phyloP scores from a whole-genome alignment of 35 echinoderm and acorn worm species.

The Hemicentrotus pulcherrimus region DNA sequence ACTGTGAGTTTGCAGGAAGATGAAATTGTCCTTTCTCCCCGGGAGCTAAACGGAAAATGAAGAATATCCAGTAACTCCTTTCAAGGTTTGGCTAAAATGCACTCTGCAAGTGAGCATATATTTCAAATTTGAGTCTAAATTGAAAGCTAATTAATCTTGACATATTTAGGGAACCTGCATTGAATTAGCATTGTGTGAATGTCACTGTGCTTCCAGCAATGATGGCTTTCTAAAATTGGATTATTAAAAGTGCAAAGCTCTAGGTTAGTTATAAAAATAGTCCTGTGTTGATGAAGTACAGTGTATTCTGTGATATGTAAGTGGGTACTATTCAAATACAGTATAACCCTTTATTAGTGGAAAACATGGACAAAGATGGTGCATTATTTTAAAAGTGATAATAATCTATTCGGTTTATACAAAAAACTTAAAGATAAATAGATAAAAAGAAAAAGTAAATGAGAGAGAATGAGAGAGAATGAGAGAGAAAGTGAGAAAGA shows the following conservation, averaged over 20 bases:
- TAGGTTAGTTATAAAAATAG: neutral
- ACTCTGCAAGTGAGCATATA: neutral
- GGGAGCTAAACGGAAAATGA: neutral
- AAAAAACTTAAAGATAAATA: too few species aligned
- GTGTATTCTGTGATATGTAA: too few species aligned
- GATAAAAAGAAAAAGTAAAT: too few species aligned
- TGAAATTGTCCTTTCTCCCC: neutral
- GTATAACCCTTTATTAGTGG: too few species aligned
- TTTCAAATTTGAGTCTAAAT: neutral
- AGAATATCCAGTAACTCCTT: neutral
- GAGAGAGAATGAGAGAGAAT: too few species aligned
- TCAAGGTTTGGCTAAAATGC: neutral
- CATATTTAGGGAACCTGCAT: neutral
- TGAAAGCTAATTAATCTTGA: constrained; percentile 13
- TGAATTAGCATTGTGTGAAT: neutral
- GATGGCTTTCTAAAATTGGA: constrained; percentile 3
- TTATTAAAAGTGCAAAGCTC: neutral
- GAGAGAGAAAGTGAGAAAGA: too few species aligned
- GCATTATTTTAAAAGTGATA: too few species aligned
- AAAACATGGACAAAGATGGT: too few species aligned
- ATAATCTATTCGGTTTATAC: too few species aligned
- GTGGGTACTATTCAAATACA: too few species aligned
- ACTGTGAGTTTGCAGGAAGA: neutral
- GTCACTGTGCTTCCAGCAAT: neutral
- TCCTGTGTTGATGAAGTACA: too few species aligned